These are phyloP conservation scores for Porites divaricata DNA, from an alignment of 92 coral and sea anemone species.

Conservation along the genomic window DNA sequence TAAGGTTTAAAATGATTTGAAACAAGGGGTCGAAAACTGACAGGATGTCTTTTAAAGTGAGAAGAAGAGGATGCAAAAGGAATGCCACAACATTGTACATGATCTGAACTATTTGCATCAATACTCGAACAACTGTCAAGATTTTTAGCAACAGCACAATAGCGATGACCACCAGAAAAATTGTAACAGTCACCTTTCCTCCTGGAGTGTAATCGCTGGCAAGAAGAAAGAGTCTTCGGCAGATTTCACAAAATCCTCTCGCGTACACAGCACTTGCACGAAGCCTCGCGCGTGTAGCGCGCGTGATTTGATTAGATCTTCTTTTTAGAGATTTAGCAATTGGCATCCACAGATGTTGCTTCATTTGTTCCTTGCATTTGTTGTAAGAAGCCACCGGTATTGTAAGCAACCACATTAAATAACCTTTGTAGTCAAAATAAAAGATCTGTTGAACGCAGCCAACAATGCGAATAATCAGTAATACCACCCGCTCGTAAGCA, in stretches of 20 bases:
- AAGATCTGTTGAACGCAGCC: slow-evolving; percentile 28
- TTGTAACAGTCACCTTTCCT: slow-evolving; percentile 55
- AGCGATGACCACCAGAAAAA: slow-evolving; percentile 33
- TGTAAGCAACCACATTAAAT: not conserved
- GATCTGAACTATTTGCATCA: slow-evolving; percentile 49
- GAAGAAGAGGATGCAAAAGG: slow-evolving; percentile 52
- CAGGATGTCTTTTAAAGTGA: slow-evolving; percentile 58
- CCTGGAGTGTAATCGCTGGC: slow-evolving; percentile 73
- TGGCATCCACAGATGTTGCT: slow-evolving; percentile 42
- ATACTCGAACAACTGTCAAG: slow-evolving; percentile 36
- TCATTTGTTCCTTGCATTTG: slow-evolving; percentile 37
- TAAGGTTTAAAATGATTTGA: slow-evolving; percentile 26
- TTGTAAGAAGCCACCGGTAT: slow-evolving; percentile 27
- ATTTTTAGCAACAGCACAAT: slow-evolving; percentile 39
- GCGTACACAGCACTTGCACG: slow-evolving; percentile 52
- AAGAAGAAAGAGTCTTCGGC: slow-evolving; percentile 72
- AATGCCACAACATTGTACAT: slow-evolving; percentile 28
- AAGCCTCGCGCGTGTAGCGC: slow-evolving; percentile 27
- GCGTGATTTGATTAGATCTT: slow-evolving; percentile 6
- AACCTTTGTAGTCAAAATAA: slow-evolving; percentile 57
- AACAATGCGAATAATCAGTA: not conserved
- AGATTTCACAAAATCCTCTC: slow-evolving; percentile 70
- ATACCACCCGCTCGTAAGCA: slow-evolving; percentile 8
- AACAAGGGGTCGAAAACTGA: slow-evolving; percentile 27
- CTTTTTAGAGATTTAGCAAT: not conserved